These are phyloP conservation scores for Arbacia lixula DNA, from an alignment of 53 echinoderm and acorn worm genomes.

Conservation along the genomic window DNA sequence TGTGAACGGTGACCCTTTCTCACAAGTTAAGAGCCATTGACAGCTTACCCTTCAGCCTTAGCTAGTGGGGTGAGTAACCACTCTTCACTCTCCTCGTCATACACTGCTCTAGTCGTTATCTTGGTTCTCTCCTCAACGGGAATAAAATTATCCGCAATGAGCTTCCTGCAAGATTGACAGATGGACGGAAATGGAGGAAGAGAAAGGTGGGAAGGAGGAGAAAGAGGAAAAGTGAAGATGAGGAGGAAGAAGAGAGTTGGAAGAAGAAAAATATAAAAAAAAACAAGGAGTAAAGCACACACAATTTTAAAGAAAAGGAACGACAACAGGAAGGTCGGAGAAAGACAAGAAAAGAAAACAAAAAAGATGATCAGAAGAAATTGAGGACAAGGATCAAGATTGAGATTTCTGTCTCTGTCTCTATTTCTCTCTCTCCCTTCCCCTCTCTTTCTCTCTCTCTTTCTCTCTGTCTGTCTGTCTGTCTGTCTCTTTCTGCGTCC, in stretches of 20 bases:
- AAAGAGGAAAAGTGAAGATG: too few relatives aligned
- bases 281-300: too few relatives aligned
- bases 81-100: conserved; percentile 87
- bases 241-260: too few relatives aligned
- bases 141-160: conserved; percentile 96
- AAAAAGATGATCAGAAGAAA: too few relatives aligned
- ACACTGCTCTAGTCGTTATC: conserved; percentile 77
- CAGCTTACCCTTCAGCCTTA: conserved; percentile 87
- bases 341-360: too few relatives aligned
- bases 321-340: too few relatives aligned
- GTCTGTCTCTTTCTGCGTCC: neutral
- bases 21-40: neutral
- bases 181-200: neutral
- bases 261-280: too few relatives aligned
- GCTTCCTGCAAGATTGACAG: conserved; percentile 57
- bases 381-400: too few relatives aligned
- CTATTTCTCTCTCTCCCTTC: too few relatives aligned
- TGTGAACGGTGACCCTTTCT: neutral
- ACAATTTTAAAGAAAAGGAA: too few relatives aligned
- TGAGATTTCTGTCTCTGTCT: too few relatives aligned
- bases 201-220: too few relatives aligned
- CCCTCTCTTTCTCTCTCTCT: neutral
- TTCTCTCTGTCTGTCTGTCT: neutral
- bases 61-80: conserved; percentile 89
- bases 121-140: conserved; percentile 92